phyloP scores from a whole-genome alignment of 2,888 invertebrate species.

The Drosophila borborema region DNA sequence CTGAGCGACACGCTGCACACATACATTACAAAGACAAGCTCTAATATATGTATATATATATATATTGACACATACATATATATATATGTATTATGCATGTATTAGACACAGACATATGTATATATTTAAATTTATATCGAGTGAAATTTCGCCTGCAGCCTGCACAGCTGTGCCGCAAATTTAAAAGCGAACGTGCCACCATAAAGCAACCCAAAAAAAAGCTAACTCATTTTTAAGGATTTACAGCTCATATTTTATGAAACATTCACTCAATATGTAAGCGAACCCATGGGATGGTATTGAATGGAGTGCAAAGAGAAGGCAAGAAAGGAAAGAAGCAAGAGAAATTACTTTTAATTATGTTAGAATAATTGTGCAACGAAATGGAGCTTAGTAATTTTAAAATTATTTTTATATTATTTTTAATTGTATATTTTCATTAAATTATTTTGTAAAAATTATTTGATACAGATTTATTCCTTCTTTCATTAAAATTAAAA shows the following conservation, averaged over 20 bases:
- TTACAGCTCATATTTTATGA: constrained; percentile 8
- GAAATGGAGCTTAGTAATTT: not conserved
- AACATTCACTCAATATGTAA: not conserved
- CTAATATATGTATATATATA: not conserved
- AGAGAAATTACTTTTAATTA: not conserved
- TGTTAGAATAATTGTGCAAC: not conserved
- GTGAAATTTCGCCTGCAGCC: constrained; percentile 7
- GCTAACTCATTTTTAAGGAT: constrained; percentile 1
- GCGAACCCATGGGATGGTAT: not conserved
- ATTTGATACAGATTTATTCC: too few species aligned
- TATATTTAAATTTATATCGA: constrained; percentile 3
- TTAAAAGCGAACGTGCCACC: not conserved
- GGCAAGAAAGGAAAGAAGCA: not conserved
- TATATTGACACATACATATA: not conserved
- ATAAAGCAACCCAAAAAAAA: not conserved
- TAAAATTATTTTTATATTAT: too few species aligned
- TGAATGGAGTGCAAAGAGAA: not conserved
- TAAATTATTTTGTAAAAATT: too few species aligned
- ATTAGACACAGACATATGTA: constrained; percentile 7
- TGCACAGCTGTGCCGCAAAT: constrained; percentile 20
- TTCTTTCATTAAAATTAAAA: not conserved
- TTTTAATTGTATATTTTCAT: too few species aligned
- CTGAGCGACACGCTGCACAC: constrained; percentile 23
- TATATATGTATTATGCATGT: not conserved
- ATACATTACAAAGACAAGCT: not conserved